Conservation (phyloP, 2,888 invertebrate genomes). For the Catocala nupta region DNA sequence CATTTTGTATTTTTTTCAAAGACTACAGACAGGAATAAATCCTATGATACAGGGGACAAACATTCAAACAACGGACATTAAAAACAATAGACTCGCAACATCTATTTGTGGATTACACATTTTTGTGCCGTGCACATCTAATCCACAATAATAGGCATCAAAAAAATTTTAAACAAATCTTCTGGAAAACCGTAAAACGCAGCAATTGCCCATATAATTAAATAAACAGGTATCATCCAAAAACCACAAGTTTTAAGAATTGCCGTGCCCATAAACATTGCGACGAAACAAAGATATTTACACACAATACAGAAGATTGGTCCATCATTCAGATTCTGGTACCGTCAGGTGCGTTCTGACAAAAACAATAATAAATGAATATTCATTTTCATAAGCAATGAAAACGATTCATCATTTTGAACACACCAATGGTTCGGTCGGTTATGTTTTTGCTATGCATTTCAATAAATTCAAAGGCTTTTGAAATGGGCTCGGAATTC, state of each 20-base stretch:
- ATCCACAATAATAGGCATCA: too few relatives aligned
- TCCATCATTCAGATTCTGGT: conserved; percentile 48
- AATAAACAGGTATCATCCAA: too few relatives aligned
- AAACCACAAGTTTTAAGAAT: conserved; percentile 2
- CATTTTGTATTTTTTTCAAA: too few relatives aligned
- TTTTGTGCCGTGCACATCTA: too few relatives aligned
- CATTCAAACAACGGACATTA: too few relatives aligned
- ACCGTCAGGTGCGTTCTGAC: conserved; percentile 30
- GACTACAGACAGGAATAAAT: too few relatives aligned
- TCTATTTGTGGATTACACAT: too few relatives aligned
- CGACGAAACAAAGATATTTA: conserved; percentile 40
- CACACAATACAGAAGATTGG: conserved; percentile 44
- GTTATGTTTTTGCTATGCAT: conserved; percentile 32
- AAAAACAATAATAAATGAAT: conserved; percentile 64
- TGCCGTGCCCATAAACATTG: conserved; percentile 23
- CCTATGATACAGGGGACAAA: too few relatives aligned
- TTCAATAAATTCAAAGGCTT: conserved; percentile 33
- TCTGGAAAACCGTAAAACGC: too few relatives aligned
- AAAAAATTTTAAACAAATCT: too few relatives aligned
- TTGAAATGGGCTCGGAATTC: neutral
- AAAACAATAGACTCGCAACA: too few relatives aligned
- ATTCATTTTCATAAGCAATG: conserved; percentile 61
- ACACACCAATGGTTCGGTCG: conserved; percentile 36
- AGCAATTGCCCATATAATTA: too few relatives aligned
- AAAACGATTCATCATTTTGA: conserved; percentile 63